phyloP scores from a whole-genome alignment of 2,113 vertebrate species.

The Tamias sibiricus region DNA sequence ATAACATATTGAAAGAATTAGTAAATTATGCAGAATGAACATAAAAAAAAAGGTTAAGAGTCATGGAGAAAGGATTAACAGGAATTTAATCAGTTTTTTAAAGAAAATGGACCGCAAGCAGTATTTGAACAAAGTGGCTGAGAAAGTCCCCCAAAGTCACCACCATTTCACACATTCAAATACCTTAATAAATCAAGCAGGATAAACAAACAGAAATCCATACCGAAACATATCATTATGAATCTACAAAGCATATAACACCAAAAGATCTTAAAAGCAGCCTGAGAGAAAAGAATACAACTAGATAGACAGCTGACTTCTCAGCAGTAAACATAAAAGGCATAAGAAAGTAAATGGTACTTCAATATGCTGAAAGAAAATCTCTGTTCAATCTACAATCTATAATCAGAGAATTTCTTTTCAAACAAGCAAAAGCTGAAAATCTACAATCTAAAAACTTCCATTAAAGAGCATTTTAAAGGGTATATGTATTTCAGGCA shows the following conservation, averaged over 20 bases:
- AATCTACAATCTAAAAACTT: neutral
- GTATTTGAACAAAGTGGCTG: neutral
- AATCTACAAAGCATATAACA: neutral
- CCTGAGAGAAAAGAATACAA: neutral
- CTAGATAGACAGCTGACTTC: neutral
- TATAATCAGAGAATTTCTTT: neutral
- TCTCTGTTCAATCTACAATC: neutral
- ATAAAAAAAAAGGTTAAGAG: neutral
- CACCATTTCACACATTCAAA: neutral
- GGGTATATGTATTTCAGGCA: neutral
- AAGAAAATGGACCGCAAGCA: neutral
- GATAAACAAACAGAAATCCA: neutral
- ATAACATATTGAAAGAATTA: too few relatives aligned
- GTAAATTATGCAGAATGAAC: neutral
- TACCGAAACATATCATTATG: neutral
- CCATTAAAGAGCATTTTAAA: neutral
- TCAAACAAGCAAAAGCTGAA: neutral
- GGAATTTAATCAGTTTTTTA: neutral
- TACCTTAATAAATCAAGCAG: neutral
- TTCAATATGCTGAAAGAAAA: neutral
- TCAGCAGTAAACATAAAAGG: neutral
- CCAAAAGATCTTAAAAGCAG: neutral
- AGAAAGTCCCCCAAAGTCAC: neutral
- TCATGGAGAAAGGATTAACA: neutral
- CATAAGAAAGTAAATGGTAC: neutral